Percentiles rank a stretch among this genome's conserved stretches.
These are phyloP conservation scores for Trichogramma pretiosum DNA, from an alignment of 1,140 invertebrate genomes.

Conservation along the genomic window DNA sequence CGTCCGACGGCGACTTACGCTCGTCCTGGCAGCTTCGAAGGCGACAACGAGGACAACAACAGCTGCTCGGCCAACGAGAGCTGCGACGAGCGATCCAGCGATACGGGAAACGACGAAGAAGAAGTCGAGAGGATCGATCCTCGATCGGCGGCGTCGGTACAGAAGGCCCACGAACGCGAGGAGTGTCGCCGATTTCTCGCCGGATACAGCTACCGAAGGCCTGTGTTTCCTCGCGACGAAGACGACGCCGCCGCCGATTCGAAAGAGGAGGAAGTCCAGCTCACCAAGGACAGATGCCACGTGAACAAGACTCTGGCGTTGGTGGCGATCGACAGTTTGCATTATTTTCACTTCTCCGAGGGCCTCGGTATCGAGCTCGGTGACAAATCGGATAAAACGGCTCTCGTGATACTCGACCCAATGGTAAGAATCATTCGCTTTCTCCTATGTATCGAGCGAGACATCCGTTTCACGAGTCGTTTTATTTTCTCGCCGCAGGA, in stretches of 20 bases:
- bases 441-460: neutral
- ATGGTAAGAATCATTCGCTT: conserved; percentile 45
- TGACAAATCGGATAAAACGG: conserved; percentile 53
- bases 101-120: conserved; percentile 10
- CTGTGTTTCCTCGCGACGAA: conserved; percentile 28
- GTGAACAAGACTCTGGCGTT: conserved; percentile 61
- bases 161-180: conserved; percentile 23
- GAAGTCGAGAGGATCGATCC: conserved; percentile 48
- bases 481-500: conserved; percentile 43
- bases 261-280: conserved; percentile 20
- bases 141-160: conserved; percentile 39
- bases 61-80: conserved; percentile 7
- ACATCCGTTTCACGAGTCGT: conserved; percentile 8
- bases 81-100: neutral
- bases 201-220: conserved; percentile 35
- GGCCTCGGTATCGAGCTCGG: conserved; percentile 60
- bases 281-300: conserved; percentile 46
- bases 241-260: no score
- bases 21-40: neutral
- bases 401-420: conserved; percentile 63
- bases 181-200: conserved; percentile 33
- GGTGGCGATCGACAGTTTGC: conserved; percentile 60
- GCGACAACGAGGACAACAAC: neutral
- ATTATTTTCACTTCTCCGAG: conserved; percentile 64
- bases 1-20: neutral